Evolutionary conservation across 2,797 vertebrate genomes (phyloP).

Genomic region (Lacerta viridis): DNA sequence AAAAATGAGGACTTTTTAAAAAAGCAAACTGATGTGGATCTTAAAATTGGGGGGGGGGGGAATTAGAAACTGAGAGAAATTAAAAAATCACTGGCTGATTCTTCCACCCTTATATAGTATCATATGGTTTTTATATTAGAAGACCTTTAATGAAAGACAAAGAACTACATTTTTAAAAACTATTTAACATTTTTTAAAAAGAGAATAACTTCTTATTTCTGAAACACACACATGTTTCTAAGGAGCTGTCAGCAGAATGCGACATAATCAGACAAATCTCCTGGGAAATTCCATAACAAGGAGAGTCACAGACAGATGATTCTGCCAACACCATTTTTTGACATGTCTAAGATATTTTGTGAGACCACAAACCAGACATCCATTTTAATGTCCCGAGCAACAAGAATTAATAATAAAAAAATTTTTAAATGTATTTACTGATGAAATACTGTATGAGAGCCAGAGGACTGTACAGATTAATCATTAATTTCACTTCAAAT

Average conservation of each 20-base stretch:
- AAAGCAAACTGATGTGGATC: no score
- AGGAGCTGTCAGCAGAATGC: conserved; percentile 32
- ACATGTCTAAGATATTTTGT: conserved; percentile 28
- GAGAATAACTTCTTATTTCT: conserved; percentile 16
- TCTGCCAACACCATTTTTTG: conserved; percentile 41
- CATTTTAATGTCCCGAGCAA: conserved; percentile 12
- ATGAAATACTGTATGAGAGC: conserved; percentile 14
- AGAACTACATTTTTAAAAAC: conserved; percentile 31
- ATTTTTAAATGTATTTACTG: conserved; percentile 23
- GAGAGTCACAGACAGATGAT: conserved; percentile 34
- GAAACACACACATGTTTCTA: conserved; percentile 47
- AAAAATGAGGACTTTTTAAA: no score
- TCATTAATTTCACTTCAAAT: conserved; percentile 44
- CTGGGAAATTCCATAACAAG: conserved; percentile 37
- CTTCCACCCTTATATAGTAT: not conserved
- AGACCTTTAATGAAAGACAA: conserved; percentile 16
- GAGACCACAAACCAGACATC: conserved; percentile 38
- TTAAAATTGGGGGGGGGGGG: no score
- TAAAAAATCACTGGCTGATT: no score
- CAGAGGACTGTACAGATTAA: conserved; percentile 21
- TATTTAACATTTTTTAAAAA: conserved; percentile 40
- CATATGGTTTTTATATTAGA: not conserved
- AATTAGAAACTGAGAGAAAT: not conserved
- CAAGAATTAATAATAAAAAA: not conserved
- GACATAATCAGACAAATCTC: conserved; percentile 61